Evolutionary conservation across 2,888 invertebrate species (phyloP), one percentile per base, ranked within the genome.

Genomic region (Odontomyia ornata): DNA sequence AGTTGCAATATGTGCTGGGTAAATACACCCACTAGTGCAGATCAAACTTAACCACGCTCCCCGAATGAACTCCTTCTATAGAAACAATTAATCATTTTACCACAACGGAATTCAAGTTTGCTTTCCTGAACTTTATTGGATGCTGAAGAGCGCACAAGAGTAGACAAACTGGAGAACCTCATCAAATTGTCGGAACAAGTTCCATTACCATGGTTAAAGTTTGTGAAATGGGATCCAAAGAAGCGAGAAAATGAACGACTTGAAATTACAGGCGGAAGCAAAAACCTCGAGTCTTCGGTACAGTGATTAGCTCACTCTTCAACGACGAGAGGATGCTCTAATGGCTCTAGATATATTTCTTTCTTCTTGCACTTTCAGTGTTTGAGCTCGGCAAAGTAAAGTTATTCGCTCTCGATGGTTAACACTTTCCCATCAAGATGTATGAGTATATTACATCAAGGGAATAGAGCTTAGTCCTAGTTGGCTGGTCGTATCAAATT

Each of bases 101-200:
- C 65, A 27, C 30, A 11, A 65, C 18, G 27, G 65, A 65, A 65
- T 36, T 65, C 28, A 65, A 65, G 65, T 65, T 65, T 36, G 36
- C 18, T 65, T 65, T 36, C n/a, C 36, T 30, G 25, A 23, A 60
- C 11, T 60, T 25, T 25, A 60, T 23, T 60, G 25, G 57, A 21
- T 60, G 4, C 25, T 60, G 23, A 21, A 60, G 57, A 27, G 23
- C 27, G 15, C 11, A 60, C 18, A 11, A 57, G 57, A 21, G 60
- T 15, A 62, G 28, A 15, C 27, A 25, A 62, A 62, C 62, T 62
- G n/a, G 28, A 27, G 36, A 65, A 30, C 25, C 65, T 65, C 65
- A 65, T 65, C 36, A 65, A 65, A 65, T 65, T 36, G 65, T 65
- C 62, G 25, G 27, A 62, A 25, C 27, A 62, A 62, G 27, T 62